phyloP scores from a whole-genome alignment of 2,797 vertebrate genomes.

The Pseudomugil gertrudae region DNA sequence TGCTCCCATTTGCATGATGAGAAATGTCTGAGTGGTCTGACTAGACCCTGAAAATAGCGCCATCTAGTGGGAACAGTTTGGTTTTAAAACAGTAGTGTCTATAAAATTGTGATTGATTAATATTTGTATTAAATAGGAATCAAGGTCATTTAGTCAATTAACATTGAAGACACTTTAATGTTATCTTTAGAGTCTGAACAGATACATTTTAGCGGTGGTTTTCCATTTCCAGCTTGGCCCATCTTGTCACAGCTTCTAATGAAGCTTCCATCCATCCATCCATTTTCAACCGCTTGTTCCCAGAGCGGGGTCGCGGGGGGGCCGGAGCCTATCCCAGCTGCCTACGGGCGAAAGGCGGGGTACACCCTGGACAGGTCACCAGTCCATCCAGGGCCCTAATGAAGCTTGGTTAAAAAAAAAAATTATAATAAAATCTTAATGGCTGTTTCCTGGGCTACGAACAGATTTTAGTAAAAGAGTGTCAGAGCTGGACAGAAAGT shows the following conservation, averaged over 20 bases:
- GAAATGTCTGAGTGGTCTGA: not conserved
- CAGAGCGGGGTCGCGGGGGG: no score
- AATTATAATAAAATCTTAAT: conserved; percentile 29
- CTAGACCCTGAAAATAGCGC: conserved; percentile 17
- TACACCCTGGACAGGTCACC: no score
- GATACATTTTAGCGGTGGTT: no score
- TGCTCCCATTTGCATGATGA: not conserved
- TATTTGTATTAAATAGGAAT: not conserved
- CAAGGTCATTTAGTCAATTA: not conserved
- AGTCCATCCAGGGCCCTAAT: no score
- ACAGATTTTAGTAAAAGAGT: conserved; percentile 44
- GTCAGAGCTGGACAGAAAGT: conserved; percentile 11
- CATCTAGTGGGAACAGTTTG: conserved; percentile 40
- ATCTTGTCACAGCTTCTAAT: no score
- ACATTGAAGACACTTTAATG: not conserved
- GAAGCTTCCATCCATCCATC: no score
- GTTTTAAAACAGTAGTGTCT: not conserved
- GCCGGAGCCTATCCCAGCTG: no score
- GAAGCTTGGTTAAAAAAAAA: not conserved
- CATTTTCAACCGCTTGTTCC: no score
- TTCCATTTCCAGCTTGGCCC: no score
- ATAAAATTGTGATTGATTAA: not conserved
- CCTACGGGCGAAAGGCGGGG: no score
- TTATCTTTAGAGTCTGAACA: not conserved
- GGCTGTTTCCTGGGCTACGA: conserved; percentile 27